A percentile compares a stretch with the other conserved stretches of the same genome.
phyloP scores from a whole-genome alignment of 2,888 invertebrate genomes.

The Diarsia dahlii region DNA sequence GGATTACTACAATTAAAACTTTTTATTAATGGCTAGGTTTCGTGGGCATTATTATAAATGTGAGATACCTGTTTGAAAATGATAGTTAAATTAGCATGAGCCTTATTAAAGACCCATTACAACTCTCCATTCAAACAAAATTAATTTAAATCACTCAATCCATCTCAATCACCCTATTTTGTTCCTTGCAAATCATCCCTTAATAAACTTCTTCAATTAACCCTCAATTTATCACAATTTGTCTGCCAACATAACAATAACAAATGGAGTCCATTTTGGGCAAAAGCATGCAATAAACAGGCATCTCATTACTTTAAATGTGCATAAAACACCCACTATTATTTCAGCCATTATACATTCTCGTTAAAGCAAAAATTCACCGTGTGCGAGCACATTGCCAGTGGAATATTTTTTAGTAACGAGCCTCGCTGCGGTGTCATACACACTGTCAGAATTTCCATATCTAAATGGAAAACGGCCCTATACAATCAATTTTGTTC shows the following conservation, averaged over 20 bases:
- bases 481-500: slow-evolving; percentile 88
- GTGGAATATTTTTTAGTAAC: slow-evolving; percentile 78
- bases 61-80: slow-evolving; percentile 17
- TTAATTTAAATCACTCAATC: slow-evolving; percentile 32
- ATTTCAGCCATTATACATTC: slow-evolving; percentile 53
- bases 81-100: background rate
- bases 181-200: slow-evolving; percentile 17
- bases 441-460: slow-evolving; percentile 86
- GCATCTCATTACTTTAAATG: slow-evolving; percentile 62
- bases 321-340: slow-evolving; percentile 60
- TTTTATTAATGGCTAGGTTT: slow-evolving; percentile 22
- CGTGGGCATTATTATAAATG: slow-evolving; percentile 2
- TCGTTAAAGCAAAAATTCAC: slow-evolving; percentile 64
- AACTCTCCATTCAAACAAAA: slow-evolving; percentile 22
- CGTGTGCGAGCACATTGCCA: slow-evolving; percentile 59
- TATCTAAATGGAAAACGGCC: slow-evolving; percentile 89
- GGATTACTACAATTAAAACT: slow-evolving; percentile 32
- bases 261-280: slow-evolving; percentile 39
- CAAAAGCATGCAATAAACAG: slow-evolving; percentile 50
- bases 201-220: slow-evolving; percentile 38
- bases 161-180: slow-evolving; percentile 42
- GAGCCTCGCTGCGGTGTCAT: slow-evolving; percentile 77
- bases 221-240: slow-evolving; percentile 45
- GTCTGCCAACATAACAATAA: slow-evolving; percentile 39
- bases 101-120: background rate